Evolutionary conservation across 1,140 invertebrate genomes (phyloP).

Genomic region (Apocrypta bakeri): DNA sequence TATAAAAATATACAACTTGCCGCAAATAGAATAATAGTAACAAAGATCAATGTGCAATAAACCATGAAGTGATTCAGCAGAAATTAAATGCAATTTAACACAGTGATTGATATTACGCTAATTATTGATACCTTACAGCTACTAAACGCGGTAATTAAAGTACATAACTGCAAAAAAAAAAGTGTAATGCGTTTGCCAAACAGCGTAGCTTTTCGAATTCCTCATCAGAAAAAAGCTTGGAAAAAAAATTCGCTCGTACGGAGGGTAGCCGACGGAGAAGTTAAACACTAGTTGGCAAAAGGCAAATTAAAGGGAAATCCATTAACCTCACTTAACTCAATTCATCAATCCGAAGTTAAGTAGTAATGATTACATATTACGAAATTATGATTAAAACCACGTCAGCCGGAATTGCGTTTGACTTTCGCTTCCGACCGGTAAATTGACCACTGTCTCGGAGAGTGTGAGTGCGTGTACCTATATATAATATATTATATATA

Average conservation of each 20-base stretch:
- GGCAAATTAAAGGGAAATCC: not conserved
- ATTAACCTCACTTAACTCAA: slow-evolving; percentile 1
- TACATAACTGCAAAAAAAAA: no score
- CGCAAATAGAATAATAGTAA: no score
- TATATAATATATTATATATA: not conserved
- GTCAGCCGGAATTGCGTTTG: not conserved
- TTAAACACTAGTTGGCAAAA: not conserved
- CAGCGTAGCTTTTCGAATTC: not conserved
- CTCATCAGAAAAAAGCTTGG: not conserved
- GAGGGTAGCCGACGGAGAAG: not conserved
- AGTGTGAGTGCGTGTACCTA: not conserved
- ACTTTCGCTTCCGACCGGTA: not conserved
- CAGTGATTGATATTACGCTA: no score
- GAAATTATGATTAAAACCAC: not conserved
- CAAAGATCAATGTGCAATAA: no score
- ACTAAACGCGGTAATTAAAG: no score
- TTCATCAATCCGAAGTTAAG: not conserved
- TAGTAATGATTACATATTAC: not conserved
- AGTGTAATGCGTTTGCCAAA: not conserved
- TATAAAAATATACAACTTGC: no score
- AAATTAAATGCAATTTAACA: no score
- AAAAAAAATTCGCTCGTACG: not conserved
- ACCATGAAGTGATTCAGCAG: no score
- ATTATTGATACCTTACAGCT: no score
- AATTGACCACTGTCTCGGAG: not conserved